Percentiles rank a stretch among this genome's conserved stretches.
phyloP scores from a whole-genome alignment of 1,140 invertebrate genomes.

The Hermetia illucens region DNA sequence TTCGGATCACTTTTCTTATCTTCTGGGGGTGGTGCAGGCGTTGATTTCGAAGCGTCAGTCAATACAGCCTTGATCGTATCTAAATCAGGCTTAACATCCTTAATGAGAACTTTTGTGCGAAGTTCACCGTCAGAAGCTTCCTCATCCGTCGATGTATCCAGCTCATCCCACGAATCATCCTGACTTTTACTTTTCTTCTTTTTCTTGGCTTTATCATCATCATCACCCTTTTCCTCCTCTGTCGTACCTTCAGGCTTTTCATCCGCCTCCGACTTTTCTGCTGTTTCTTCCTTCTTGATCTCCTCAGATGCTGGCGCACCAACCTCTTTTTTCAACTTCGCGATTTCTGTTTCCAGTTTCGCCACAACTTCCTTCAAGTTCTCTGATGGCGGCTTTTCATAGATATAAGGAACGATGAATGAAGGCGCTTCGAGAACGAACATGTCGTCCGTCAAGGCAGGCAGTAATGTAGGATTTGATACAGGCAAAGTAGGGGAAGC shows the following conservation, averaged over 20 bases:
- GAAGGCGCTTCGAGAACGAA: conserved; percentile 82
- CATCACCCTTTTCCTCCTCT: conserved; percentile 17
- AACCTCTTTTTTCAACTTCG: conserved; percentile 37
- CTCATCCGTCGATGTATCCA: conserved; percentile 35
- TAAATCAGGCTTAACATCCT: conserved; percentile 37
- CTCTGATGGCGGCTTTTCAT: conserved; percentile 70
- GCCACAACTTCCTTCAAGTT: conserved; percentile 61
- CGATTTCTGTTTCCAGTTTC: conserved; percentile 47
- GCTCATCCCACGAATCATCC: conserved; percentile 32
- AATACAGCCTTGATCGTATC: conserved; percentile 35
- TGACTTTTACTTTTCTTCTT: conserved; percentile 20
- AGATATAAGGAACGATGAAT: conserved; percentile 86
- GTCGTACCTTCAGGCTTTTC: conserved; percentile 29
- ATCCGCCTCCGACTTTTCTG: conserved; percentile 24
- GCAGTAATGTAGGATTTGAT: conserved; percentile 44
- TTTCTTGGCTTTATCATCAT: conserved; percentile 20
- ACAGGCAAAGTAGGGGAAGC: conserved; percentile 30
- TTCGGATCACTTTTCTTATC: conserved; percentile 17
- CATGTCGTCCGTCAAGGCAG: conserved; percentile 75
- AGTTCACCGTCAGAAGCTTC: conserved; percentile 34
- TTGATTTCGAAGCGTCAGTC: conserved; percentile 25
- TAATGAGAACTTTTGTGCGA: conserved; percentile 36
- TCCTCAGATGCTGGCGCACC: conserved; percentile 22
- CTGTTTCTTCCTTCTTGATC: conserved; percentile 14
- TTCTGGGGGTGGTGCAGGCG: conserved; percentile 12